Conservation (phyloP, 2,113 vertebrate genomes). For the Cettia cetti region DNA sequence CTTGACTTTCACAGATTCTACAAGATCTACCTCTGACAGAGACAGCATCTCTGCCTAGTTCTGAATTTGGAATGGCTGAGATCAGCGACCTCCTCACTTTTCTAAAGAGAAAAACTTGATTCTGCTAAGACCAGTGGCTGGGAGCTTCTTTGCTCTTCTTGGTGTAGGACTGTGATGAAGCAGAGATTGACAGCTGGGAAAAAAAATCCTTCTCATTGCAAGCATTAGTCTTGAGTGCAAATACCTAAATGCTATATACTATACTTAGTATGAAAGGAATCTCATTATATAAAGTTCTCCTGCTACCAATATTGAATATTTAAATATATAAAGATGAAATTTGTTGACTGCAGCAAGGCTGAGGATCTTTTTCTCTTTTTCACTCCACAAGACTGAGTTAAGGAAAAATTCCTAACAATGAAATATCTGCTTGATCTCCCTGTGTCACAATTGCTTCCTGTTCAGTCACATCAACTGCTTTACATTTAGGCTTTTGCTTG, state of each 20-base stretch:
- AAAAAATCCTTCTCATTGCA: neutral
- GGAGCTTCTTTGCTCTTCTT: neutral
- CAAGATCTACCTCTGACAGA: neutral
- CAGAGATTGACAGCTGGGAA: neutral
- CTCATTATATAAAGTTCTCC: neutral
- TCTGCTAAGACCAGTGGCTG: neutral
- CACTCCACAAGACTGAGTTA: accelerated
- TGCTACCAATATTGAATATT: neutral
- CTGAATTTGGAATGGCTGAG: neutral
- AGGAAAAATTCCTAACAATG: neutral
- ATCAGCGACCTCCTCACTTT: neutral
- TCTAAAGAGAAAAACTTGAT: neutral
- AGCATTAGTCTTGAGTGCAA: neutral
- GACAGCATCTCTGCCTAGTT: neutral
- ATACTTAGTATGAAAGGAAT: neutral
- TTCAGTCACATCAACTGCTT: neutral
- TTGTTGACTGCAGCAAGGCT: neutral
- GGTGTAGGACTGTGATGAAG: neutral
- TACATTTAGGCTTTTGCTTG: neutral
- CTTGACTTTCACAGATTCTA: neutral
- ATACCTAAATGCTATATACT: neutral
- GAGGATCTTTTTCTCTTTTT: neutral
- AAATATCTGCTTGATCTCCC: neutral
- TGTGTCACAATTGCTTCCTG: neutral
- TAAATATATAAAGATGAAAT: neutral